Evolutionary conservation across 2,888 invertebrate genomes (phyloP), one percentile per base, ranked within the genome.

Genomic region (Eubasilissa splendida): DNA sequence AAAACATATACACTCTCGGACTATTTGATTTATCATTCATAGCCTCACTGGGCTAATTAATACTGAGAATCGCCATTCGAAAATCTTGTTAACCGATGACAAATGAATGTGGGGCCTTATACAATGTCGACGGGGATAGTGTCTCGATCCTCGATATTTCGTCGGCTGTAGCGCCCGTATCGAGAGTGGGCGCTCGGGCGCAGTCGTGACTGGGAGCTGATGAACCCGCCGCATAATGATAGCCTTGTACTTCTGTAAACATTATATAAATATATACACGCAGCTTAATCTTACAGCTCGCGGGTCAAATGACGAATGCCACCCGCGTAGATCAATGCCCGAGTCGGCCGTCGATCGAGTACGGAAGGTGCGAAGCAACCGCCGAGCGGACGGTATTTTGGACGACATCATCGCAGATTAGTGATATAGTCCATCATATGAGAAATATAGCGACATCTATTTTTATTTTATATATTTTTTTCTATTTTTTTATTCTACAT

Each of bases 191-290:
- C 42, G 63, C 42, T 63, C n/a, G 66, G n/a, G 22, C 53, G 22
- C 53, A 31, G 70, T 70, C 76, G 76, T 76, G 76, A 76, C 76
- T 76, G 63, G 76, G n/a, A 76, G 76, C 76, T 76, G 76, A 76
- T 63, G 76, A 63, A 76, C 76, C 74, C 74, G 59, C 22, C 59
- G 74, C 74, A 74, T 74, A 74, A 74, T 74, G 74, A 74, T 74
- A 58, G 74, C 59, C 58, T 58, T 74, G 59, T 74, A 58, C 59
- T 74, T 33, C 58, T 42, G 74, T 74, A 56, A 58, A 74, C 74
- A 50, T 74, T 74, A 74, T 59, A 59, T 42, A 74, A 74, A 74
- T 74, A 70, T 70, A 70, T 70, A 53, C 53, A 70, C 42, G 42
- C 52, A 70, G 59, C 74, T 14, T 59, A 74, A 58, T 59, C 56